Base-by-base conservation (phyloP, 35 echinoderm and acorn worm genomes). In the Lytechinus pictus region DNA sequence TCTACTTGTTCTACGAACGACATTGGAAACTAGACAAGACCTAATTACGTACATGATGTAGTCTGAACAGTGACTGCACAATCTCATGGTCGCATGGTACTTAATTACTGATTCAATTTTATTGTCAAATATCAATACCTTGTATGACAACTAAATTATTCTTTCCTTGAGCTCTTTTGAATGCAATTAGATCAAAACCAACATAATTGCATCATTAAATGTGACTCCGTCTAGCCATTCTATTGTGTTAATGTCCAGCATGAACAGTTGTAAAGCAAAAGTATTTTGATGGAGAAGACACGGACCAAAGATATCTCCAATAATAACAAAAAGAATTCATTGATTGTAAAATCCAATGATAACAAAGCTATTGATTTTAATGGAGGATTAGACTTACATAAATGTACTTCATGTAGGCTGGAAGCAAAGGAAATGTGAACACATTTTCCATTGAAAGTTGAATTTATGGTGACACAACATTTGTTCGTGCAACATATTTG, bases 61-160 rank as follows among this genome's bases (percentile, higher is more conserved):
- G 33, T 44, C 33, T 44, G 33, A 2, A 44, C 33, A 44, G 33
- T 44, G 33, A 44, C 56, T 58, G 13, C 56, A 71, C 9, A 71
- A 21, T 4, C 61, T 71, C 6, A 71, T 71, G 14, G 61, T 79
- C 19, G n/a, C 66, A 79, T 79, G 66, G 66, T 16, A 24, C n/a
- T 24, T 24, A 79, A 24, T 79, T n/a, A 79, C n/a, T 7, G 66
- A 79, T 24, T 79, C n/a, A 4, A 79, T 79, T 79, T 79, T 0
- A 44, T 44, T 24, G n/a, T n/a, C n/a, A n/a, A n/a, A n/a, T n/a
- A n/a, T n/a, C n/a, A n/a, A n/a, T n/a, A n/a, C n/a, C n/a, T n/a
- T n/a, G n/a, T n/a, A 79, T 79, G 66, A 79, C 66, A 79, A 24
- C n/a, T 79, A 24, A 79, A 79, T 79, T 79, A 79, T 79, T 79